A percentile compares a stretch with the other conserved stretches of the same genome.
phyloP scores from a whole-genome alignment of 2,888 invertebrate species.

The Beris morrisii region DNA sequence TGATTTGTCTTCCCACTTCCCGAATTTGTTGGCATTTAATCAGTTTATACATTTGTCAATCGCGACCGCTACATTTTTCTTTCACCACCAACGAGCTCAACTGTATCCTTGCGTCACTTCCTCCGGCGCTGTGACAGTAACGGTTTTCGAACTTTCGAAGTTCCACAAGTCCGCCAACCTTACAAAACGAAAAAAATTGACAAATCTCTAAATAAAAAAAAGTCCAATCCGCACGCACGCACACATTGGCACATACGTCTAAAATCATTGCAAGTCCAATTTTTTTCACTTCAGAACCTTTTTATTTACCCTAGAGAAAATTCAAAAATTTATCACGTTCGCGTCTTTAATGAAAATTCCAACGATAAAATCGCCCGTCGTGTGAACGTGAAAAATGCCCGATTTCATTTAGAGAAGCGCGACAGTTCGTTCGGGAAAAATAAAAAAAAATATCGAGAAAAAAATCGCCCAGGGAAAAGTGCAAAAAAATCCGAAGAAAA shows the following conservation, averaged over 20 bases:
- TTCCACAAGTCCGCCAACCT: neutral
- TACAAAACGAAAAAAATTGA: neutral
- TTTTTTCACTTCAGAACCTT: constrained; percentile 24
- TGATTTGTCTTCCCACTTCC: too few species aligned
- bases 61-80: too few species aligned
- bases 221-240: neutral
- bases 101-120: too few species aligned
- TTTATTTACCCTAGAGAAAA: constrained; percentile 10
- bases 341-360: neutral
- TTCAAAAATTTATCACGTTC: neutral
- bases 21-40: too few species aligned
- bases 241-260: constrained; percentile 2
- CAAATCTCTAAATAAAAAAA: neutral
- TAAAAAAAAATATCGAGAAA: constrained; percentile 4
- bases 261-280: constrained; percentile 19
- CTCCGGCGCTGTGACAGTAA: neutral
- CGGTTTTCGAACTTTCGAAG: neutral
- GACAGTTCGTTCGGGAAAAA: neutral
- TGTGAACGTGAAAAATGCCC: constrained; percentile 3
- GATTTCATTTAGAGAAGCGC: neutral
- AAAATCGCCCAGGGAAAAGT: constrained; percentile 14
- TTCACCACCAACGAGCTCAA: too few species aligned
- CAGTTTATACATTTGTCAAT: too few species aligned
- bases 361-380: neutral
- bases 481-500: constrained; percentile 12